phyloP scores from a whole-genome alignment of 2,113 vertebrate species.

The Neodontobutis hainanensis region DNA sequence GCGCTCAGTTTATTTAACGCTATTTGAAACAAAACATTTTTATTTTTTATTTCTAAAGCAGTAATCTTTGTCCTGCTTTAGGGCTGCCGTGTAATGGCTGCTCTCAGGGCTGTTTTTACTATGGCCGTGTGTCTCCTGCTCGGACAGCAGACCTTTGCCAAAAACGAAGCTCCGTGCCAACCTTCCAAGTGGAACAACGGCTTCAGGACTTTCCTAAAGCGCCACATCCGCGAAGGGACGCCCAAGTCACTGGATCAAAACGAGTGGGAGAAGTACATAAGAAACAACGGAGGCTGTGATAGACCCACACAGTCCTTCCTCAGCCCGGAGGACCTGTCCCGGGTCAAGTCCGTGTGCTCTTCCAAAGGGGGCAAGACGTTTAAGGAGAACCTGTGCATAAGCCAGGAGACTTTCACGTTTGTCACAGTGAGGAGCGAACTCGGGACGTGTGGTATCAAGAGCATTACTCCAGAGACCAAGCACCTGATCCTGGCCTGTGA shows the following conservation, averaged over 20 bases:
- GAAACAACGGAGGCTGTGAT: conserved; percentile 50
- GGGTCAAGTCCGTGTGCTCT: conserved; percentile 70
- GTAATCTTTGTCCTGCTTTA: background rate
- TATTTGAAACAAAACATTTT: background rate
- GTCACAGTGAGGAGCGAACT: conserved; percentile 65
- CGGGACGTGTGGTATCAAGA: conserved; percentile 67
- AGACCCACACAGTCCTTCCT: conserved; percentile 81
- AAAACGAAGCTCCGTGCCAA: conserved; percentile 70
- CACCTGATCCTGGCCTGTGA: conserved; percentile 80
- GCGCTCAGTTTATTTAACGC: no score
- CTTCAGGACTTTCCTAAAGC: conserved; percentile 59
- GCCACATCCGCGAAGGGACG: conserved; percentile 61
- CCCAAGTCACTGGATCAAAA: conserved; percentile 50
- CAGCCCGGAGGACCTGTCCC: conserved; percentile 41
- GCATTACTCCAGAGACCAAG: conserved; percentile 61
- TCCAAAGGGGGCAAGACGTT: conserved; percentile 56
- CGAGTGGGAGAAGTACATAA: conserved; percentile 67
- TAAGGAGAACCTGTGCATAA: conserved; percentile 78
- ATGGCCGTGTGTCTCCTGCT: conserved; percentile 48
- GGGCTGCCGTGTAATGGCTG: conserved; percentile 49
- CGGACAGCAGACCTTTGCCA: conserved; percentile 7
- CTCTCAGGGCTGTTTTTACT: conserved; percentile 9
- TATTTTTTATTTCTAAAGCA: background rate
- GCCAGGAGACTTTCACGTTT: conserved; percentile 68
- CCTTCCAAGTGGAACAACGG: conserved; percentile 63